Conservation (phyloP, 2,113 vertebrate species). For the Anoura caudifer region DNA sequence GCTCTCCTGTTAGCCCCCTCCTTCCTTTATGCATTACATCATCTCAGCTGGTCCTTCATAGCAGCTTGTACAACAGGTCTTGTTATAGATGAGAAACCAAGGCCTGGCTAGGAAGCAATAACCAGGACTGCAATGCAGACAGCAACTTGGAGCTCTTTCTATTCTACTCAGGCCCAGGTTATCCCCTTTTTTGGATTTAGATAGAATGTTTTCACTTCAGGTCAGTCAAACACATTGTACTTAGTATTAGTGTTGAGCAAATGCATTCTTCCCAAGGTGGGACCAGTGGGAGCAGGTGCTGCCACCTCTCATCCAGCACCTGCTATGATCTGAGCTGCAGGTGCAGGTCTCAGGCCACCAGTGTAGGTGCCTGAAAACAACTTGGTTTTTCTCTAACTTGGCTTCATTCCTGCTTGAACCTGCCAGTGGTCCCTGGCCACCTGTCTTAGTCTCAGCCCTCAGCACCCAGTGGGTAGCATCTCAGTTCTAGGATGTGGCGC, state of each 20-base stretch:
- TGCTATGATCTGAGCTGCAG: not conserved
- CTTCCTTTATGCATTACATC: constrained; percentile 46
- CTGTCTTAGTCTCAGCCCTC: not conserved
- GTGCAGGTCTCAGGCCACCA: not conserved
- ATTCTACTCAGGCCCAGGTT: not conserved
- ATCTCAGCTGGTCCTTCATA: not conserved
- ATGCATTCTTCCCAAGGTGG: not conserved
- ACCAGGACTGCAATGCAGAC: not conserved
- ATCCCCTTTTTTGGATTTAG: not conserved
- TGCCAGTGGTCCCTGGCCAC: no score
- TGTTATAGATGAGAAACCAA: not conserved
- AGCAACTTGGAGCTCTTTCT: not conserved
- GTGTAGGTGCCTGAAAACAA: not conserved
- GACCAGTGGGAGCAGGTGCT: not conserved
- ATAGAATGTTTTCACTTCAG: not conserved
- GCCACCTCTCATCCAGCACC: accelerated
- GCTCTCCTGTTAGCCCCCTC: not conserved
- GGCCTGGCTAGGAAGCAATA: not conserved
- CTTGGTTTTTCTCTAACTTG: not conserved
- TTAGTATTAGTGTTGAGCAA: not conserved
- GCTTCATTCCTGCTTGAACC: not conserved
- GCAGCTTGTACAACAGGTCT: not conserved
- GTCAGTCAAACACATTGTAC: not conserved
- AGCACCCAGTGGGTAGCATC: accelerated
- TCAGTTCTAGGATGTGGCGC: not conserved